Base-by-base conservation (phyloP, 2,888 invertebrate genomes). In the Spodoptera picta region DNA sequence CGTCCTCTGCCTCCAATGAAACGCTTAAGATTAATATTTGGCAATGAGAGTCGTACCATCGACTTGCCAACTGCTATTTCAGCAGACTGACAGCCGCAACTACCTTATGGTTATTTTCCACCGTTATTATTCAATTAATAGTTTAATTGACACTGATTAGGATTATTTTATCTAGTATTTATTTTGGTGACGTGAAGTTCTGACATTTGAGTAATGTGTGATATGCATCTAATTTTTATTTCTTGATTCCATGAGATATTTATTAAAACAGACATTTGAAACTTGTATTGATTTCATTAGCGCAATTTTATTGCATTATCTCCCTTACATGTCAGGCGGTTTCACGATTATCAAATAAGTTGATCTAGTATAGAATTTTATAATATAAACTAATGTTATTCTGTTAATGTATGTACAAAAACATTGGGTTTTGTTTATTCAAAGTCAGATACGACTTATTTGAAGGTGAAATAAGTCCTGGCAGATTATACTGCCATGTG, bases 21-120 rank as follows among this genome's bases (percentile, higher is more conserved):
- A 92, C 96, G 98, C 84, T 95, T 98, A 88, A 96, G 97, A 85
- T 95, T 98, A 85, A 98, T 98, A 84, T 97, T 98, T 85, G 98
- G 98, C 80, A 98, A 98, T 89, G 98, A 98, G 90, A 97, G 97
- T 86, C 97, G 97, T 87, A 98, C 97, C 87, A 98, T 98, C 87
- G 97, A 98, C 95, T 96, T 98, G 95, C 98, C 98, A 91, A 95
- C 97, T 93, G 96, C 96, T 92, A 95, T 96, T 84, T 94, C 95
- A 85, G 95, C 95, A 90, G 94, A 94, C 93, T 94, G 95, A 95
- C 94, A 90, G 90, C 87, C 89, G 83, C 90, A 87, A 89, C 75
- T 85, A 87, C 80, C 86, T 89, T 92, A 89, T 89, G 87, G 90
- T 89, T 89, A 89, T 87, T 86, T 90, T 93, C 94, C 94, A 94